Percentiles rank a stretch among this genome's conserved stretches.
Evolutionary conservation across 1,140 invertebrate genomes (phyloP).

Genomic region (Cepaea nemoralis): DNA sequence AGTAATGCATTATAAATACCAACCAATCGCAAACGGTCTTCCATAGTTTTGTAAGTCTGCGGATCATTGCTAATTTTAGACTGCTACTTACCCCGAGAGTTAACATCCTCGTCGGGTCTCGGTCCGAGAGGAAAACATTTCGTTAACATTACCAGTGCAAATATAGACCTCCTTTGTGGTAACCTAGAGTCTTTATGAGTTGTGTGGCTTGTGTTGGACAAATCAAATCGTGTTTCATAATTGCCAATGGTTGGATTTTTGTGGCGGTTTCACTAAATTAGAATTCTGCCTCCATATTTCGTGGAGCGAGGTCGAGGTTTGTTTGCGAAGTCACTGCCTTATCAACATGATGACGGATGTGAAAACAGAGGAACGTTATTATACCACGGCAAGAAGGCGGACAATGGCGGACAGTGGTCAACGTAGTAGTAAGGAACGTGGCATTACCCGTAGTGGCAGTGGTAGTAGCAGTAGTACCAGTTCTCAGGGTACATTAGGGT

Average conservation of each 20-base stretch:
- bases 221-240: background rate
- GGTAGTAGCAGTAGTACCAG: background rate
- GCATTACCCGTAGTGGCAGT: background rate
- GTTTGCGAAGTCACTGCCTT: background rate
- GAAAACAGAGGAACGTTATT: background rate
- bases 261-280: background rate
- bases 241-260: background rate
- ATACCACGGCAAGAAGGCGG: background rate
- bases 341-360: slow-evolving; percentile 1
- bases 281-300: background rate
- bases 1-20: background rate
- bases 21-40: background rate
- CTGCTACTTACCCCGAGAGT: background rate
- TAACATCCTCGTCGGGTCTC: background rate
- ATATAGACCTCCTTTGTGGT: background rate
- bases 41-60: background rate
- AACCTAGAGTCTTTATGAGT: background rate
- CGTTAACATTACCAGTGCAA: background rate
- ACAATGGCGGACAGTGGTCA: slow-evolving; percentile 11
- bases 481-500: background rate
- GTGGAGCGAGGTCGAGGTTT: too few relatives aligned
- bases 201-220: too few relatives aligned
- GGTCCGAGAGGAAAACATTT: background rate
- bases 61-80: slow-evolving; percentile 16
- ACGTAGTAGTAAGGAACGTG: background rate